Percentiles rank a stretch among this genome's conserved stretches.
phyloP scores from a whole-genome alignment of 2,888 invertebrate species.

The Synergus gifuensis region DNA sequence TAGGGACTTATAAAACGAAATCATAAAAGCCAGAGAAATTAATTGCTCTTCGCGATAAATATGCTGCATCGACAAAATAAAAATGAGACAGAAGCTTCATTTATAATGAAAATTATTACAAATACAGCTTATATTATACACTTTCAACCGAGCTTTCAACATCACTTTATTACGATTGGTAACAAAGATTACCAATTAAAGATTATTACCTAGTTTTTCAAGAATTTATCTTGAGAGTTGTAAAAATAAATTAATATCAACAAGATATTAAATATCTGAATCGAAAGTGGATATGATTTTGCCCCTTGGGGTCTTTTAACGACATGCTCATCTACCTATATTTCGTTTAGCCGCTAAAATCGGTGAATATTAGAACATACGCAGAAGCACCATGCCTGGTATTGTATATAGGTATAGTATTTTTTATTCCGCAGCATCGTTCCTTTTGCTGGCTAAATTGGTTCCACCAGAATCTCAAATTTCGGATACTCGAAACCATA shows the following conservation, averaged over 20 bases:
- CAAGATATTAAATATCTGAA: too few species aligned
- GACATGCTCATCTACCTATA: conserved; percentile 18
- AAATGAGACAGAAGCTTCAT: neutral
- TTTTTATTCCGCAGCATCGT: conserved; percentile 65
- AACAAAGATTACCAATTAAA: too few species aligned
- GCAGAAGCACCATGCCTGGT: conserved; percentile 56
- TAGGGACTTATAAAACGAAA: neutral
- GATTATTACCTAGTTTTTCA: too few species aligned
- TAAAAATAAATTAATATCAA: too few species aligned
- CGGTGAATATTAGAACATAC: conserved; percentile 44
- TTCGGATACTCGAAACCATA: conserved; percentile 69
- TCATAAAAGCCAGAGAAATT: neutral
- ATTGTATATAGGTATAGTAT: conserved; percentile 58
- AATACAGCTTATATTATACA: too few species aligned
- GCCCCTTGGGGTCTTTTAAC: neutral
- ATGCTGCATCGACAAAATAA: neutral
- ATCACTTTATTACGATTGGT: too few species aligned
- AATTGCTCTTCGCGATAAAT: neutral
- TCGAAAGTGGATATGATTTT: conserved; percentile 10
- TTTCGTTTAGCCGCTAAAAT: neutral
- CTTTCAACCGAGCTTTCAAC: too few species aligned
- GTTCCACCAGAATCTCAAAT: conserved; percentile 73
- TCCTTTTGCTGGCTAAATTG: conserved; percentile 68
- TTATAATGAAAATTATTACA: too few species aligned
- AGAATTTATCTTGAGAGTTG: too few species aligned